These are phyloP conservation scores for Eidolon dupreanum DNA, from an alignment of 2,797 vertebrate species.

Conservation along the genomic window DNA sequence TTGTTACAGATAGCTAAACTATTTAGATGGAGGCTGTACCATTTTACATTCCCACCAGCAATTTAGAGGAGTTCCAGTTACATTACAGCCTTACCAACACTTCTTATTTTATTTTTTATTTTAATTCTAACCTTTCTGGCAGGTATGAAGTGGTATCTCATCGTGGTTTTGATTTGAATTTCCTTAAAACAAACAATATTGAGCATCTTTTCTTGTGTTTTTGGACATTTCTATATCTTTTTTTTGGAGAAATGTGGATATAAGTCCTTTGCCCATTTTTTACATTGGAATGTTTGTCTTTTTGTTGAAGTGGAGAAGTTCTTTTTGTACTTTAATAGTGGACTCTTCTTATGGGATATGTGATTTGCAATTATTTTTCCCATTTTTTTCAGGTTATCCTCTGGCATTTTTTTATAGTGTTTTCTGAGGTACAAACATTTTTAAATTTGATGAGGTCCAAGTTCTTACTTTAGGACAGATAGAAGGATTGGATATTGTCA, in stretches of 20 bases:
- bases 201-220: background rate
- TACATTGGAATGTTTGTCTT: background rate
- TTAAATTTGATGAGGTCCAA: background rate
- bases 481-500: background rate
- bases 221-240: background rate
- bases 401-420: background rate
- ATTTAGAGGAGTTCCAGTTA: background rate
- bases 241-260: background rate
- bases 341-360: background rate
- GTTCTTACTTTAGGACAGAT: background rate
- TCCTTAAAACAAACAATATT: background rate
- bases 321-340: background rate
- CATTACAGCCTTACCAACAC: background rate
- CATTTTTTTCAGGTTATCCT: background rate
- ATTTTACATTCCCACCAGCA: background rate
- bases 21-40: background rate
- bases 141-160: background rate
- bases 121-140: background rate
- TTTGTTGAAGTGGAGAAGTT: background rate
- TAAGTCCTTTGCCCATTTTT: background rate
- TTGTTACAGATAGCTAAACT: background rate
- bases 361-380: background rate
- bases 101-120: background rate
- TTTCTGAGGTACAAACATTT: background rate
- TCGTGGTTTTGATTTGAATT: background rate